phyloP scores from a whole-genome alignment of 1,140 invertebrate species.

The Nephila pilipes region DNA sequence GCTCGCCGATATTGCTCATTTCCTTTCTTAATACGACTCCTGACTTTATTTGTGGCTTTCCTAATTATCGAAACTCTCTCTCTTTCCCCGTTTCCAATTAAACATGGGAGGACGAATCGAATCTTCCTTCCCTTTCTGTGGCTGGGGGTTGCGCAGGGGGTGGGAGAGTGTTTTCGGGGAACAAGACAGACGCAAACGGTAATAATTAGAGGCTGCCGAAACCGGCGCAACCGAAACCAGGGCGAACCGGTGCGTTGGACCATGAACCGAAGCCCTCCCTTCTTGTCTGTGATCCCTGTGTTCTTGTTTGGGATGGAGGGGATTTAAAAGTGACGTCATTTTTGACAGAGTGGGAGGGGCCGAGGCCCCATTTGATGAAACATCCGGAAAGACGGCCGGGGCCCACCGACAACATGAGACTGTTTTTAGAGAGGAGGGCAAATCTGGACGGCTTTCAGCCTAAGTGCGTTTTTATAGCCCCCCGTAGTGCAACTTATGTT shows the following conservation, averaged over 20 bases:
- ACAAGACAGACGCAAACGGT: slow-evolving; percentile 5
- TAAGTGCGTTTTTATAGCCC: slow-evolving; percentile 75
- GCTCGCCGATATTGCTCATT: slow-evolving; percentile 58
- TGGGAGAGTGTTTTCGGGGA: not conserved
- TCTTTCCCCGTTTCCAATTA: slow-evolving; percentile 63
- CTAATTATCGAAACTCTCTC: slow-evolving; percentile 72
- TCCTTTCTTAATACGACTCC: slow-evolving; percentile 59
- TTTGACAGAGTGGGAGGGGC: not conserved
- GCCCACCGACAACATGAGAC: slow-evolving; percentile 1
- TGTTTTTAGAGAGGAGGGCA: slow-evolving; percentile 65
- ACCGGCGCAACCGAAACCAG: slow-evolving; percentile 59
- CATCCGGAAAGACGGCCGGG: slow-evolving; percentile 51
- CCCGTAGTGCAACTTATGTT: slow-evolving; percentile 67
- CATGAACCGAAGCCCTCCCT: slow-evolving; percentile 53
- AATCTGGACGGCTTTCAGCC: slow-evolving; percentile 56
- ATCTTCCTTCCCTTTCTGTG: not conserved
- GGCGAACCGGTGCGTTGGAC: slow-evolving; percentile 58
- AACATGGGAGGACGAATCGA: slow-evolving; percentile 27
- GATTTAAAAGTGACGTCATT: slow-evolving; percentile 39
- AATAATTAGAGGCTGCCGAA: slow-evolving; percentile 72
- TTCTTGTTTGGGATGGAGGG: slow-evolving; percentile 10
- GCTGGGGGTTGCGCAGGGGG: not conserved
- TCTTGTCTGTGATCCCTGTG: not conserved
- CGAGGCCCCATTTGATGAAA: not conserved
- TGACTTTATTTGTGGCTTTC: slow-evolving; percentile 75